Evolutionary conservation across 2,113 vertebrate genomes (phyloP).

Genomic region (Ranitomeya imitator): DNA sequence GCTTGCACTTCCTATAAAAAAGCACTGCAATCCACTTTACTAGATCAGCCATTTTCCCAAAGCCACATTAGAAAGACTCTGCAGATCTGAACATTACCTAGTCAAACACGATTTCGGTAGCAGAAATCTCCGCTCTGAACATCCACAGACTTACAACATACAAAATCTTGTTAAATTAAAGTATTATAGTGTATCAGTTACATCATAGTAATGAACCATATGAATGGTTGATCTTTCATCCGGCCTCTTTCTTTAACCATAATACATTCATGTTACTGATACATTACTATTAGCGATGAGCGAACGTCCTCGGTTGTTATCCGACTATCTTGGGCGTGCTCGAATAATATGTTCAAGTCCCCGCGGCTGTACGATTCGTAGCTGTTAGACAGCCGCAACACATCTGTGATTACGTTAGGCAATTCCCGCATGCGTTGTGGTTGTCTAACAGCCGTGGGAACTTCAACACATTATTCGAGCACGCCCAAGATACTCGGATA

Average conservation of each 20-base stretch:
- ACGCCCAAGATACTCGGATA: no score
- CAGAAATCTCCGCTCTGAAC: not conserved
- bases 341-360: no score
- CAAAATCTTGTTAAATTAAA: not conserved
- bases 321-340: no score
- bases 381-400: no score
- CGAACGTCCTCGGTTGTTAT: no score
- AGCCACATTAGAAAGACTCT: not conserved
- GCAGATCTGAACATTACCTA: not conserved
- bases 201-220: not conserved
- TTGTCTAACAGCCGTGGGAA: no score
- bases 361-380: no score
- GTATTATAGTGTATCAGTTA: not conserved
- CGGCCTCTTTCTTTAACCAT: not conserved
- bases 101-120: not conserved
- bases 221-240: not conserved
- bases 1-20: conserved; percentile 32
- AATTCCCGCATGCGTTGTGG: no score
- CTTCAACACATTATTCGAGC: no score
- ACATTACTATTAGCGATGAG: no score
- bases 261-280: not conserved
- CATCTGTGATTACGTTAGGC: no score
- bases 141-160: not conserved
- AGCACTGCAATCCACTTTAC: conserved; percentile 37
- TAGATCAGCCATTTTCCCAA: conserved; percentile 20